Base-by-base conservation (phyloP, 2,113 vertebrate genomes). In the Erpornis zantholeuca region DNA sequence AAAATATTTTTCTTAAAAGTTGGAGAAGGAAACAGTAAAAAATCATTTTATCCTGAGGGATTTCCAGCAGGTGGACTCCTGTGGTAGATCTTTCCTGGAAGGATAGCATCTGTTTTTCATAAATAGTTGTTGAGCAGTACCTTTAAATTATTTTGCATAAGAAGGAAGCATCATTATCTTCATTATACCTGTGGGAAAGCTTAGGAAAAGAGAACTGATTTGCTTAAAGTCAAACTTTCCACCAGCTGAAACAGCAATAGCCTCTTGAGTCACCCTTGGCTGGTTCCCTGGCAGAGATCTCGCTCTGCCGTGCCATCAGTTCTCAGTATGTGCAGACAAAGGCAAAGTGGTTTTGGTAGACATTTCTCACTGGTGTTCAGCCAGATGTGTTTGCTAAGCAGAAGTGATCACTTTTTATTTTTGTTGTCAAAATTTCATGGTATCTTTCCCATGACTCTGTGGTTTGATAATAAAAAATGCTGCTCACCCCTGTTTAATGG, bases 151-250 rank as follows among this genome's bases (percentile, higher is more conserved):
- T 84, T 95, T 92, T 92, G 64, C 88, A 75, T 92, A 71, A 86
- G 53, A 80, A 90, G 52, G 52, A 92, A 81, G 83, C 60, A 90
- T 78, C 69, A 84, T 92, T 96, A 88, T 91, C 69, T 89, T 95
- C 86, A 89, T 92, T 95, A 87, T 85, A 95, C 84, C 86, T 76
- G 36, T 1, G 61, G 94, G 94, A 96, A 89, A 82, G 65, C 91
- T 96, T 78, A 76, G 65, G 60, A 82, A 78, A 94, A 95, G 52
- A 75, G 65, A 94, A 87, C 44, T 64, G 70, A 64, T 92, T 90
- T 92, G 69, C 91, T 76, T 96, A 10, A 87, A 96, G 73, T 94
- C 79, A 84, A 38, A 64, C 65, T 92, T 89, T 88, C 73, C 66
- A 56, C 47, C 64, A 79, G 65, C 40, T 1, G 0, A 68, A 96